These are phyloP conservation scores for Platygyra sinensis DNA, from an alignment of 64 coral and sea anemone species.

Conservation along the genomic window DNA sequence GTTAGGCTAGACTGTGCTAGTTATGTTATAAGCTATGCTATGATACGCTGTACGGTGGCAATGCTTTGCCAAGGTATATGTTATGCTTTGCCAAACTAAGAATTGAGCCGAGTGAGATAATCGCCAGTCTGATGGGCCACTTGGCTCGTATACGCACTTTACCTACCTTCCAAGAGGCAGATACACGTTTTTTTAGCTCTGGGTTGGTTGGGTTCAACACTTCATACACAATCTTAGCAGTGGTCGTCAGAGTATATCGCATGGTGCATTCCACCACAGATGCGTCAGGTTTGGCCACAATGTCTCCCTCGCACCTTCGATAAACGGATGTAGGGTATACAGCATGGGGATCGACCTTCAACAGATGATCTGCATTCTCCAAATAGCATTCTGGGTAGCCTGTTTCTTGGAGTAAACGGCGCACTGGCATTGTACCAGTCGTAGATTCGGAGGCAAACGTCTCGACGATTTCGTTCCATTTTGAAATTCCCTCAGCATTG, in stretches of 20 bases:
- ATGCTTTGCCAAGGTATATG: no score
- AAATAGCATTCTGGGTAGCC: conserved; percentile 30
- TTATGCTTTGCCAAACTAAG: no score
- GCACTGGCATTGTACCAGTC: conserved; percentile 12
- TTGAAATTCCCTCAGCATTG: background rate
- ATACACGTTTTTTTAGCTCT: conserved; percentile 62
- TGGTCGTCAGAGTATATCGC: conserved; percentile 73
- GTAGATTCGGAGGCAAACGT: conserved; percentile 1
- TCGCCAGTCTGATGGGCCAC: no score
- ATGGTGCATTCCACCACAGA: conserved; percentile 69
- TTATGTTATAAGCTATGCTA: no score
- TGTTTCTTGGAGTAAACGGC: conserved; percentile 45
- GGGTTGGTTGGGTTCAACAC: conserved; percentile 50
- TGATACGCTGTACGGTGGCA: no score
- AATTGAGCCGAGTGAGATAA: no score
- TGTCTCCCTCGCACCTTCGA: conserved; percentile 67
- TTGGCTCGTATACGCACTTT: no score
- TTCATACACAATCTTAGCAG: conserved; percentile 70
- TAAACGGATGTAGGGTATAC: conserved; percentile 81
- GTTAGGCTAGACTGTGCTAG: no score
- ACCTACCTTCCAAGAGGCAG: conserved; percentile 67
- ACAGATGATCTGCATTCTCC: conserved; percentile 55
- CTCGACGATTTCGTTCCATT: conserved; percentile 29
- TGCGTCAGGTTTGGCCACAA: conserved; percentile 67
- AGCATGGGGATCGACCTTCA: conserved; percentile 62